Evolutionary conservation across 1,140 invertebrate species (phyloP), one percentile per base, ranked within the genome.

Genomic region (Carcinoscorpius rotundicauda): DNA sequence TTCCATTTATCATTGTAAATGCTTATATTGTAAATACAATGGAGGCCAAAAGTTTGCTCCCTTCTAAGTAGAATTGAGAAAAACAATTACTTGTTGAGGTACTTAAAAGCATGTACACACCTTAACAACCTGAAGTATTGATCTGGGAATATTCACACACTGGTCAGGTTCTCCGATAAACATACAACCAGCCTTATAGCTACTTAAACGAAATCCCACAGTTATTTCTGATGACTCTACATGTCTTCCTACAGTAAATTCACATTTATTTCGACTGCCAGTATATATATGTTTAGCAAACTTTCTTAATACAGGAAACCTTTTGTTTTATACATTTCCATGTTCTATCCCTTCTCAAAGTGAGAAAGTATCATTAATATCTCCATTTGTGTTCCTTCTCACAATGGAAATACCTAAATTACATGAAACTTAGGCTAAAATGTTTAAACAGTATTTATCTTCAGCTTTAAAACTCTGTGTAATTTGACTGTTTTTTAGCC

Each of bases 231-330:
- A 77, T 49, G 82, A 86, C 69, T 86, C 83, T 9, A 83, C 82
- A 75, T 80, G 61, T 65, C 76, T 79, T 70, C 94, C 96, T 70
- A 97, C 82, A 10, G 90, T 91, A 75, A 98, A 98, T 81, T 98
- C 96, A 81, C 93, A 97, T 78, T 99, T 99, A 76, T 98, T 99
- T 58, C 97, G 83, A 76, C 98, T 98, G 1, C 85, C 87, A 71
- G 29, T 29, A 29, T 29, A 29, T 9, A 9, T 9, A 55, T 55
- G n/a, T 55, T 9, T 8, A 55, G n/a, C 53, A 55, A 8, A 55
- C 53, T 9, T 55, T n/a, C 53, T 62, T 62, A 8, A 8, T 53
- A 49, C 10, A 62, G 51, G n/a, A 50, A 56, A 10, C 6, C 51
- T 9, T 9, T 9, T 49, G 9, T 62, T 62, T 29, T 1, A 29